Base-by-base conservation (phyloP, 1,140 invertebrate genomes). In the Lepidurus packardi region DNA sequence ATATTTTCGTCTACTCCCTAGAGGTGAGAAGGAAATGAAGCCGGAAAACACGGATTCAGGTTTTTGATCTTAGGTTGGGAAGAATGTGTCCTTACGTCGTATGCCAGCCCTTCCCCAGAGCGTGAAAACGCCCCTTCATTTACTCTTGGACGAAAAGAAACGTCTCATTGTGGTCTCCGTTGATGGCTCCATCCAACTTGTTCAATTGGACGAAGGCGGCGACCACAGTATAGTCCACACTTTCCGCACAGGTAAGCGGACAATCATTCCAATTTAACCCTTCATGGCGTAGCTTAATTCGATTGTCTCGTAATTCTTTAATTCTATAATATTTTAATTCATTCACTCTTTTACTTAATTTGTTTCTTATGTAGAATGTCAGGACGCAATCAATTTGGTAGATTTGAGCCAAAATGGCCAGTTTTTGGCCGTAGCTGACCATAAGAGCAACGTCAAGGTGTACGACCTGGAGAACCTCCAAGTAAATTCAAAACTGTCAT, bases 1-100 rank as follows among this genome's bases (percentile, higher is more conserved):
- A 88, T 53, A 82, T 93, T 21, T 88, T 90, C 78, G 84, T 94
- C 43, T 92, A 91, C 82, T 88, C 88, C 81, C 89, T 93, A 80
- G 86, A 88, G 73, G 84, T 88, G 73, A 86, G 87, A 43, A 83
- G 6, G n/a, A 7, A 8, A n/a, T 7, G 53, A 47, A 47, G 53
- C 0, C 21, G 3, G 16, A 21, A 65, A 7, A 65, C 6, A 21
- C 16, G 21, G 16, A n/a, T 65, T 65, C 13, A n/a, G 8, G 2
- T 21, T 16, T 65, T 9, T 11, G 21, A 65, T 34, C 4, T 0
- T 1, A 65, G 53, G 21, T 65, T n/a, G 53, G 53, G 13, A 65
- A 65, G 21, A 65, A 13, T 21, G 13, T 65, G 10, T 9, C 53
- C 21, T 21, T 65, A 1, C 16, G 7, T n/a, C 53, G 53, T n/a